Base-by-base conservation (phyloP, 2,888 invertebrate genomes). In the Kryphioiulus occultus region DNA sequence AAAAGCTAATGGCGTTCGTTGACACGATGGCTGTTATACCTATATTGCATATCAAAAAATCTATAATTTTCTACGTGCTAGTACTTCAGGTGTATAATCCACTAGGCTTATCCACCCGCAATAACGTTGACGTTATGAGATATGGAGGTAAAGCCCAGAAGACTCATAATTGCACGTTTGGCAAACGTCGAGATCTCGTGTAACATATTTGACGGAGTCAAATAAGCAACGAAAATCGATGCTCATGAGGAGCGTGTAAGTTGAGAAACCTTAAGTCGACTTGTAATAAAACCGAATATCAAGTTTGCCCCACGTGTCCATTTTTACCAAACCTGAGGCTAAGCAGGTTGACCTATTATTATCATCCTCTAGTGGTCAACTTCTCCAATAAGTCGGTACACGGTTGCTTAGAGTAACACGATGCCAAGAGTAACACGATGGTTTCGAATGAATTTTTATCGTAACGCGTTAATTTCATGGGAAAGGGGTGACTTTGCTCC, bases 81-180 rank as follows among this genome's bases (percentile, higher is more conserved):
- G 59, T 59, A 59, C 59, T 59, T 59, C 59, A 59, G 59, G 59
- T 59, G 59, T 59, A 59, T 59, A 59, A 59, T 59, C 59, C 59
- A 59, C 59, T 59, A n/a, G 59, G 59, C 59, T 59, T 59, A 59
- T 59, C 59, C 59, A n/a, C 59, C 53, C 19, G 53, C 53, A 19
- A 53, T 53, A 59, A 59, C 59, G 42, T 12, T 59, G 59, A 59
- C 59, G n/a, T 59, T 59, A 59, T 59, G 59, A 59, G 22, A 59
- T 59, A 59, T 59, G n/a, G 59, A 59, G 59, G 59, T 22, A 42
- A 42, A 42, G 42, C 42, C 42, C 42, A 9, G 59, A 59, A 59
- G 59, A 59, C 22, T n/a, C 59, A 22, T 59, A 59, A 59, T 59
- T 9, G 59, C 59, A 59, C 59, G 59, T 59, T 59, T 59, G 59